These are phyloP conservation scores for Lytechinus pictus DNA, from an alignment of 35 echinoderm and acorn worm species.

Conservation along the genomic window DNA sequence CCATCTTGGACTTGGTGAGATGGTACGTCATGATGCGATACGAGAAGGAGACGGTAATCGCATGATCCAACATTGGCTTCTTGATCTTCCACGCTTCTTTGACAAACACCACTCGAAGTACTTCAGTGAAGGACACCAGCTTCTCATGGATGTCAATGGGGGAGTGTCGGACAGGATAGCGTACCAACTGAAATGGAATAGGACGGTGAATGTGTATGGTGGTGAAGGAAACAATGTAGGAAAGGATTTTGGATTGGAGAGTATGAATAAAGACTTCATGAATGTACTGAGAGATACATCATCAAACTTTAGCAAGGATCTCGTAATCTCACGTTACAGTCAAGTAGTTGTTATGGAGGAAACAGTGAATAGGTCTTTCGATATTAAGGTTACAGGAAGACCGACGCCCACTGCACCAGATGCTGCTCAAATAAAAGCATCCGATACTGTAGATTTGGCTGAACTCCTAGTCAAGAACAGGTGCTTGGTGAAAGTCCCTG, in stretches of 20 bases:
- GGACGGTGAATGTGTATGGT: background rate
- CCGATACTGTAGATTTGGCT: background rate
- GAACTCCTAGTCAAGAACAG: conserved; percentile 25
- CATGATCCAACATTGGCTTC: conserved; percentile 29
- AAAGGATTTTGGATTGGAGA: background rate
- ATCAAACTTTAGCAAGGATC: too few relatives aligned
- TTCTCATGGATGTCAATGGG: background rate
- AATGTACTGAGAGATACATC: background rate
- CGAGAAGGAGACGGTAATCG: conserved; percentile 9
- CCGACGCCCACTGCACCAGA: background rate
- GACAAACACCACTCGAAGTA: conserved; percentile 22
- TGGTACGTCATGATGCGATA: conserved; percentile 5
- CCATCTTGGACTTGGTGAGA: background rate
- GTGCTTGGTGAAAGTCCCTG: background rate
- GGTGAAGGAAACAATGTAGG: background rate
- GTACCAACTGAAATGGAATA: background rate
- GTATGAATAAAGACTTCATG: background rate
- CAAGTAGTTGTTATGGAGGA: background rate
- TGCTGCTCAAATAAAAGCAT: background rate
- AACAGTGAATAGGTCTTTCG: background rate
- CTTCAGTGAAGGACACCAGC: background rate
- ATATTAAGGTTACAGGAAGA: conserved; percentile 11
- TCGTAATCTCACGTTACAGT: background rate
- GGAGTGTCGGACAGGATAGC: background rate
- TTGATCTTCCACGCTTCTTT: background rate